Conservation (phyloP, 2,888 invertebrate genomes). For the Callimorpha dominula region DNA sequence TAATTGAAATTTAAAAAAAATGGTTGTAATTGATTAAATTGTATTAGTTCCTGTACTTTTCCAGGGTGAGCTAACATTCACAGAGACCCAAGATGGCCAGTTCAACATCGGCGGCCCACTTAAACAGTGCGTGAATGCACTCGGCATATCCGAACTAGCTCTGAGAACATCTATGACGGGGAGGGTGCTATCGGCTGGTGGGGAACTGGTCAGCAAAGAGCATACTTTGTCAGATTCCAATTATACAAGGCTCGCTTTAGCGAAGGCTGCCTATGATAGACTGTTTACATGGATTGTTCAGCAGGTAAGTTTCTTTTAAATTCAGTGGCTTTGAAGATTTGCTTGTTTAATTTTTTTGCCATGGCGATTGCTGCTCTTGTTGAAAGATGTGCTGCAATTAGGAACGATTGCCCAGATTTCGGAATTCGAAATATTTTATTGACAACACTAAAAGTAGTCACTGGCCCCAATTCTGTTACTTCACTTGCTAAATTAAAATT, state of each 20-base stretch:
- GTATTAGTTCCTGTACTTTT: conserved; percentile 58
- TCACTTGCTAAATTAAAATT: too few species aligned
- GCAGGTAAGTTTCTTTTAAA: conserved; percentile 63
- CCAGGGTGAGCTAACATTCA: conserved; percentile 87
- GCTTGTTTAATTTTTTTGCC: too few species aligned
- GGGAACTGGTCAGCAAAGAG: conserved; percentile 90
- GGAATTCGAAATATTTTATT: too few species aligned
- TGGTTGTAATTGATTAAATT: neutral
- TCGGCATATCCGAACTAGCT: conserved; percentile 88
- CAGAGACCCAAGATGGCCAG: conserved; percentile 88
- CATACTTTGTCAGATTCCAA: conserved; percentile 95
- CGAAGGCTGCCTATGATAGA: conserved; percentile 98
- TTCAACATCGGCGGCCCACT: conserved; percentile 84
- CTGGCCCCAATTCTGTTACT: too few species aligned
- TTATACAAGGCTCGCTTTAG: conserved; percentile 96
- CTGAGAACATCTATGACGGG: conserved; percentile 93
- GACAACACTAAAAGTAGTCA: too few species aligned
- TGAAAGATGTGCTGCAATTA: too few species aligned
- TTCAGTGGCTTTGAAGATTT: neutral
- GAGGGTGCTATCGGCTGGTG: conserved; percentile 96
- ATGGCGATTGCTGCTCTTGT: too few species aligned
- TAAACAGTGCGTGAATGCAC: conserved; percentile 78
- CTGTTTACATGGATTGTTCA: conserved; percentile 98
- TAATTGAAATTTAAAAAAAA: too few species aligned
- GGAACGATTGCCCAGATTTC: too few species aligned